These are phyloP conservation scores for Scaptomyza pallida DNA, from an alignment of 1,140 invertebrate species.

Conservation along the genomic window DNA sequence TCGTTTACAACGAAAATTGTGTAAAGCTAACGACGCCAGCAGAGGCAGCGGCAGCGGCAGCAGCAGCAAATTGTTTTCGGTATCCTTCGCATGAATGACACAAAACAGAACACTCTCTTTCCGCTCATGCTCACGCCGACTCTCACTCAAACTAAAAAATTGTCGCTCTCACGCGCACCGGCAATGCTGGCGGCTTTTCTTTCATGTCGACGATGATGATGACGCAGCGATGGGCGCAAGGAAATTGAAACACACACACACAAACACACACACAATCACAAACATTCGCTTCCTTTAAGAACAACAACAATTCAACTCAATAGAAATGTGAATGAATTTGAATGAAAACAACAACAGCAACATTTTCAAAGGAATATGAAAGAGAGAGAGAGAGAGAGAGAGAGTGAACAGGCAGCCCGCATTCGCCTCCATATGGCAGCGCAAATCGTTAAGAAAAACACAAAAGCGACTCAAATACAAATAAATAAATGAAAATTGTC, in stretches of 20 bases:
- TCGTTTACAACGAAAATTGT: conserved; percentile 62
- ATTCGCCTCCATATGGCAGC: conserved; percentile 42
- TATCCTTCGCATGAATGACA: conserved; percentile 70
- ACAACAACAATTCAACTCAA: conserved; percentile 14
- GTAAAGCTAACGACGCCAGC: conserved; percentile 4
- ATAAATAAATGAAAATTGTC: conserved; percentile 16
- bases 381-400: background rate
- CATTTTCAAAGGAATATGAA: no score
- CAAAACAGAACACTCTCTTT: conserved; percentile 9
- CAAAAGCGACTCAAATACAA: background rate
- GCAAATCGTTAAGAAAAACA: conserved; percentile 13
- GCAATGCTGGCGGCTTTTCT: conserved; percentile 42
- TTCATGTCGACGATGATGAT: conserved; percentile 41
- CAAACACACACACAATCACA: background rate
- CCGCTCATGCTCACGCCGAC: background rate
- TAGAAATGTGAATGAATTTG: conserved; percentile 44
- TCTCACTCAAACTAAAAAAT: background rate
- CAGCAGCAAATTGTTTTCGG: conserved; percentile 46
- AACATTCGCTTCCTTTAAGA: background rate
- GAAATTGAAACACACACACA: conserved; percentile 5
- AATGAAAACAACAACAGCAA: no score
- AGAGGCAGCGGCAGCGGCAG: background rate
- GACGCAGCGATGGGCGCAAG: conserved; percentile 36
- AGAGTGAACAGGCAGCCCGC: conserved; percentile 20
- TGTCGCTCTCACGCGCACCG: conserved; percentile 27